A percentile compares a stretch with the other conserved stretches of the same genome.
Conservation (phyloP, 2,888 invertebrate species). For the Leptopilina myrica region DNA sequence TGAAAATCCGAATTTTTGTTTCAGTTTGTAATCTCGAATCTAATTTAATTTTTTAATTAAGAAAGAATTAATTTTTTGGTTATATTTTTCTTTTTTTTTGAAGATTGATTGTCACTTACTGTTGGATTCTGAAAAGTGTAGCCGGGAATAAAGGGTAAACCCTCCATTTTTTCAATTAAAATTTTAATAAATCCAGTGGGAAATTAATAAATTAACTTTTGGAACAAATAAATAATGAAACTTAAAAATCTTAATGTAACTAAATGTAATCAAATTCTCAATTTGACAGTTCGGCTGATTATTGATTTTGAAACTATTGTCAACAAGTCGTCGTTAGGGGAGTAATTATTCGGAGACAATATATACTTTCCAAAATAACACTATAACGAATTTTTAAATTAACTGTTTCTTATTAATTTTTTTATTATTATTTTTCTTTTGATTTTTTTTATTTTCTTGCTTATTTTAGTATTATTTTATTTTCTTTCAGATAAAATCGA, state of each 20-base stretch:
- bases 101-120: conserved; percentile 54
- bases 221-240: too few species aligned
- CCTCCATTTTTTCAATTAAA: conserved; percentile 69
- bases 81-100: conserved; percentile 15
- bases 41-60: conserved; percentile 50
- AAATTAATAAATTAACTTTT: conserved; percentile 40
- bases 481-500: too few species aligned
- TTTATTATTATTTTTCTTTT: too few species aligned
- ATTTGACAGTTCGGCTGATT: conserved; percentile 44
- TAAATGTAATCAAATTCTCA: not conserved
- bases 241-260: not conserved
- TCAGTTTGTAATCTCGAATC: conserved; percentile 65
- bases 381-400: not conserved
- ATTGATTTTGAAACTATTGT: conserved; percentile 58
- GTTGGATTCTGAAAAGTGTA: conserved; percentile 83
- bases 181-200: not conserved
- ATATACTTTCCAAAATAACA: too few species aligned
- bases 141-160: conserved; percentile 85
- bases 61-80: conserved; percentile 26
- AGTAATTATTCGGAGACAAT: conserved; percentile 14
- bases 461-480: too few species aligned
- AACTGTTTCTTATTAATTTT: too few species aligned
- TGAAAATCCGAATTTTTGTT: conserved; percentile 81
- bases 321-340: conserved; percentile 58
- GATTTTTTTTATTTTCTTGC: too few species aligned